Conservation (phyloP, 1,140 invertebrate genomes). For the Eueides isabella region DNA sequence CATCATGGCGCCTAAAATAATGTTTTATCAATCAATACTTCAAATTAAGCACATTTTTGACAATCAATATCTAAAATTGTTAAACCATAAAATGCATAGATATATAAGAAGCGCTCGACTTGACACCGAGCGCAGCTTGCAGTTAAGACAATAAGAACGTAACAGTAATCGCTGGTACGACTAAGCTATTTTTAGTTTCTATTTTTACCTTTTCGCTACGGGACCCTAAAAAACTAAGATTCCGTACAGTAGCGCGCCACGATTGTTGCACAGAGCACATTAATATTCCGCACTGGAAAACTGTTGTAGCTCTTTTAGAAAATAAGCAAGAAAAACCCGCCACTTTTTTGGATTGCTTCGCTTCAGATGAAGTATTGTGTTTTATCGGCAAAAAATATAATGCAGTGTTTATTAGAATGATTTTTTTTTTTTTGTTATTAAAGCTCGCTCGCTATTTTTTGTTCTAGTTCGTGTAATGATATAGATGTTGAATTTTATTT, state of each 20-base stretch:
- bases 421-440: slow-evolving; percentile 24
- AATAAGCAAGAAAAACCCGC: slow-evolving; percentile 35
- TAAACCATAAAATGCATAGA: too few relatives aligned
- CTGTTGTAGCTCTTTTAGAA: slow-evolving; percentile 35
- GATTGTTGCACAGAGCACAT: slow-evolving; percentile 38
- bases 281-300: slow-evolving; percentile 44
- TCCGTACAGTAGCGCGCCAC: slow-evolving; percentile 33
- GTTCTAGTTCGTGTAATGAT: not conserved
- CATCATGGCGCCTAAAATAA: too few relatives aligned
- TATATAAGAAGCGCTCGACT: not conserved
- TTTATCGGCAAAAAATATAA: slow-evolving; percentile 40
- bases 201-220: slow-evolving; percentile 32
- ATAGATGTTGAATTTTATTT: not conserved
- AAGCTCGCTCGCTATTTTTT: not conserved
- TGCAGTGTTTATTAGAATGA: slow-evolving; percentile 37
- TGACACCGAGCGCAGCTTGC: slow-evolving; percentile 1
- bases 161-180: slow-evolving; percentile 20
- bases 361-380: slow-evolving; percentile 38
- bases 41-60: too few relatives aligned
- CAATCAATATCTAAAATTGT: not conserved
- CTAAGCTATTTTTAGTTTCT: slow-evolving; percentile 7
- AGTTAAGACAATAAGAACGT: slow-evolving; percentile 22
- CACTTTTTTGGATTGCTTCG: slow-evolving; percentile 42
- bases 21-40: too few relatives aligned
- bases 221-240: slow-evolving; percentile 44